These are phyloP conservation scores for Phrynocephalus forsythii DNA, from an alignment of 2,797 vertebrate species.

Conservation along the genomic window DNA sequence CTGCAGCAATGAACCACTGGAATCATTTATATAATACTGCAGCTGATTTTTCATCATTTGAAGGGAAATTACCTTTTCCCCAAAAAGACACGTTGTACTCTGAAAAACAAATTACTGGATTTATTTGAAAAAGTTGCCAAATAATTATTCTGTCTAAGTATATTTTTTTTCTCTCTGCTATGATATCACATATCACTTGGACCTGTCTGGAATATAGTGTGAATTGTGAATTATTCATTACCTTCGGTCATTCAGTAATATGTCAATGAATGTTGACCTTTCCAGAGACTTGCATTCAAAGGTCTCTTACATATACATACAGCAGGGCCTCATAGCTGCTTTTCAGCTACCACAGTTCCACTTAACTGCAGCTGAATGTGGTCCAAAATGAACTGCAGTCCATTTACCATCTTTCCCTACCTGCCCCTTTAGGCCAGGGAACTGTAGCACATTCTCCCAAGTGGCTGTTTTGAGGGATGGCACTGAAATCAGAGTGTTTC, in stretches of 20 bases:
- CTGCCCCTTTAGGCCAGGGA: no score
- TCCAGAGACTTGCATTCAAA: neutral
- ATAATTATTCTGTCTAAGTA: neutral
- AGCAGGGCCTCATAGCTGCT: no score
- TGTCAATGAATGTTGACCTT: neutral
- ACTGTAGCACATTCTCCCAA: no score
- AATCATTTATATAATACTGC: neutral
- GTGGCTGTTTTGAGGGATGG: no score
- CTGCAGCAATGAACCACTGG: neutral
- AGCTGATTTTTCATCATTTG: neutral
- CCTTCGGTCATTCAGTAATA: neutral
- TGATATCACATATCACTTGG: neutral
- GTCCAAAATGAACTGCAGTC: no score
- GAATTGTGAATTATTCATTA: conserved; percentile 15
- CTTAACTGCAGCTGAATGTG: no score
- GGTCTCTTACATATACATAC: neutral
- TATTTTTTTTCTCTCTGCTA: neutral
- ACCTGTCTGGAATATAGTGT: neutral
- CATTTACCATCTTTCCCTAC: no score
- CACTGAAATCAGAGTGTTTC: no score
- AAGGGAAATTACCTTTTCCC: neutral
- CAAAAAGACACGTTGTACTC: neutral
- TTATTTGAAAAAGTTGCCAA: neutral
- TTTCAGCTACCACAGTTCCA: no score
- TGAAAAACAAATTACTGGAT: neutral